Evolutionary conservation across 2,888 invertebrate species (phyloP), one percentile per base, ranked within the genome.

Genomic region (Plagodis dolabraria): DNA sequence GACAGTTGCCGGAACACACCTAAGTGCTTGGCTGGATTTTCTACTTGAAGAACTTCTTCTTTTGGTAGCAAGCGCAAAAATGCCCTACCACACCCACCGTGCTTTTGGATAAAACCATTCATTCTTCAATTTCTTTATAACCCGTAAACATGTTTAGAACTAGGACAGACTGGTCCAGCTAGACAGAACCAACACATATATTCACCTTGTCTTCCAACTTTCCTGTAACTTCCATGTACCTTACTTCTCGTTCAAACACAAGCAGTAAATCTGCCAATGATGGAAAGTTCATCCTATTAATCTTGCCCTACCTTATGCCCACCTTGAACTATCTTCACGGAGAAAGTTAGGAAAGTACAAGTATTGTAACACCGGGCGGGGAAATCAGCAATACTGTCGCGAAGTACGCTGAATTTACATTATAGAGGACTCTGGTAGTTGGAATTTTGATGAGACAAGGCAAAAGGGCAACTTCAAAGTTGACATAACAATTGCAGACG

Each of bases 211-310:
- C 46, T 48, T 35, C 35, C 6, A 55, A 48, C 45, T 56, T 45
- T 45, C 49, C 36, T 38, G 36, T 36, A 36, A 9, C 36, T 36
- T 2, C 10, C 5, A 8, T 10, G 10, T 57, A 40, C 40, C 56
- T 51, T 47, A 52, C 43, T 34, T 45, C 46, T 44, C 48, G 47
- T 53, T 52, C 57, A 44, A 55, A 52, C 48, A 53, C 48, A 46
- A 44, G 59, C 63, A 22, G 53, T 65, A 63, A 63, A 65, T 65
- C 60, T 61, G 60, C 58, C 63, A 58, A 49, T 51, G 55, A 58
- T 54, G 49, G 63, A 65, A 65, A 63, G 58, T 65, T 65, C 60
- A 60, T 40, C 63, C 55, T 53, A 55, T 60, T 60, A 51, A 63
- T 60, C 65, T 65, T 57, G 47, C 42, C 44, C 51, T 34, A 34